These are phyloP conservation scores for Nasonia longicornis DNA, from an alignment of 1,140 invertebrate species.

Conservation along the genomic window DNA sequence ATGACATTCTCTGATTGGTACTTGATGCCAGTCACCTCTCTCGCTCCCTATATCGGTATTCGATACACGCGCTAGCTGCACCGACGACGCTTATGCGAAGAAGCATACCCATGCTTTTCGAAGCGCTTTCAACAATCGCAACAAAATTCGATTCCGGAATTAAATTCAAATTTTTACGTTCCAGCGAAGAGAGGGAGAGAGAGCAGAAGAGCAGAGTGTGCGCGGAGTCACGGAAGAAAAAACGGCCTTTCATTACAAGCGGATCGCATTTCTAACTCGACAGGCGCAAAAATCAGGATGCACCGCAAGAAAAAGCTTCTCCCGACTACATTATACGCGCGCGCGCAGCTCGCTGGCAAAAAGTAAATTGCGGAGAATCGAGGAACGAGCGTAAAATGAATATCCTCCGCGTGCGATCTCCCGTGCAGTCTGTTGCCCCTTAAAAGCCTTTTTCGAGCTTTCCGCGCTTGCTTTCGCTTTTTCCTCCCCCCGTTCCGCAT, in stretches of 20 bases:
- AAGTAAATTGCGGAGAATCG: slow-evolving; percentile 39
- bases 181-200: not conserved
- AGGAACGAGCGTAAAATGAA: slow-evolving; percentile 47
- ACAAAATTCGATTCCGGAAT: not conserved
- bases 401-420: slow-evolving; percentile 28
- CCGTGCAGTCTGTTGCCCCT: not conserved
- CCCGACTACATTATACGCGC: not conserved
- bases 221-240: not conserved
- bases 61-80: not conserved
- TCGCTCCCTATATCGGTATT: slow-evolving; percentile 18
- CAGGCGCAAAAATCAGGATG: slow-evolving; percentile 40
- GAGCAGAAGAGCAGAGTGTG: not conserved
- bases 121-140: not conserved
- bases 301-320: slow-evolving; percentile 10
- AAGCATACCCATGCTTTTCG: slow-evolving; percentile 14
- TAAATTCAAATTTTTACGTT: not conserved
- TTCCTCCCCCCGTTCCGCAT: slow-evolving; percentile 30
- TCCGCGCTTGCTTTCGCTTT: slow-evolving; percentile 35
- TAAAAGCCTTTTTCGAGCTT: slow-evolving; percentile 44
- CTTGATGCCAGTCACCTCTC: slow-evolving; percentile 38
- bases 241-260: slow-evolving; percentile 27
- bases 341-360: slow-evolving; percentile 11
- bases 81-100: slow-evolving; percentile 27
- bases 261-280: slow-evolving; percentile 47
- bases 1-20: slow-evolving; percentile 42